phyloP scores from a whole-genome alignment of 2,113 vertebrate genomes.

The Choloepus hoffmanni region DNA sequence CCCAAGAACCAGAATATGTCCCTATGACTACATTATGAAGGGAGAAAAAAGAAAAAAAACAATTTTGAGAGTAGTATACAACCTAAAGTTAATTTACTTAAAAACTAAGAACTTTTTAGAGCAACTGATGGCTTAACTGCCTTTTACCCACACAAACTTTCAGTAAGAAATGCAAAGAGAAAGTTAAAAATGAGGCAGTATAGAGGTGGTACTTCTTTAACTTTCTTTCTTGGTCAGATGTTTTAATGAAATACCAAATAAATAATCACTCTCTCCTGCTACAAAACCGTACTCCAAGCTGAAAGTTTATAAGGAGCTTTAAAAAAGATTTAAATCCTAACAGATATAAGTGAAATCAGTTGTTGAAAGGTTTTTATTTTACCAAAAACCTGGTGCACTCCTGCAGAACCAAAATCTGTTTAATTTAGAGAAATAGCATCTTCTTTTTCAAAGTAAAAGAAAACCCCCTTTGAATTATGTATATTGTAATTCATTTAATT shows the following conservation, averaged over 20 bases:
- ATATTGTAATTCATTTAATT: constrained; percentile 88
- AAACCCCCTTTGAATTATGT: constrained; percentile 65
- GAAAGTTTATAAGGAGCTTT: background rate
- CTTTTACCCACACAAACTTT: background rate
- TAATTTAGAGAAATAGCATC: constrained; percentile 64
- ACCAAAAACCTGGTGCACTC: constrained; percentile 51
- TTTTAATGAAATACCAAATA: constrained; percentile 21
- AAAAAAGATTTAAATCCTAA: constrained; percentile 55
- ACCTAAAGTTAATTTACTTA: constrained; percentile 32
- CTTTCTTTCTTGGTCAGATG: background rate
- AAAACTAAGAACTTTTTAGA: constrained; percentile 42
- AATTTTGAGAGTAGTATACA: background rate
- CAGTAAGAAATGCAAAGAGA: background rate
- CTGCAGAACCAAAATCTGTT: constrained; percentile 54
- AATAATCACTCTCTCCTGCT: background rate
- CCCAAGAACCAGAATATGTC: background rate
- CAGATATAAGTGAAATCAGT: constrained; percentile 61
- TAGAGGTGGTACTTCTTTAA: background rate
- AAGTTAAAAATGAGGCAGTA: background rate
- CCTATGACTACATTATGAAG: background rate
- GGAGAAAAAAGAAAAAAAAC: background rate
- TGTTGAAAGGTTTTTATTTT: constrained; percentile 65
- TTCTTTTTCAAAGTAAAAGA: constrained; percentile 64
- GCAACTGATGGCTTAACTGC: background rate
- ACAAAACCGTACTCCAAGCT: constrained; percentile 26